Evolutionary conservation across 2,113 vertebrate genomes (phyloP), one percentile per base, ranked within the genome.

Genomic region (Glaucidium brasilianum): DNA sequence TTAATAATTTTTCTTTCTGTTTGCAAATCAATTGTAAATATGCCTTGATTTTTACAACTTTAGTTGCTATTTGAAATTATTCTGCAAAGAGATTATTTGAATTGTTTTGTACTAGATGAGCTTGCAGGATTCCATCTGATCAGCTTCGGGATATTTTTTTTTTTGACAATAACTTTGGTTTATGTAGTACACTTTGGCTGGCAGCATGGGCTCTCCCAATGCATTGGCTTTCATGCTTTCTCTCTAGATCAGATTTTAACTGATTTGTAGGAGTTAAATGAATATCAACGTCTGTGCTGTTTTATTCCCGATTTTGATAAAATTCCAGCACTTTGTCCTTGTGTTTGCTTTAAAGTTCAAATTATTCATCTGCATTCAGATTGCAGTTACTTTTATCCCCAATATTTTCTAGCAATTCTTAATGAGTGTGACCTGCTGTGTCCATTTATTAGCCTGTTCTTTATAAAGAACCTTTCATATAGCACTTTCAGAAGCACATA

Each of bases 1-100:
- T 93, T 85, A 94, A 59, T 93, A 29, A 41, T 87, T 93, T 94
- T 90, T 82, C 66, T 95, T 89, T 90, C 77, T 73, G 58, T 82
- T 72, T 81, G 39, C 47, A 84, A 95, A 94, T 90, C 15, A 15
- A 68, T 91, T 82, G 83, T 84, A 87, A 96, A 77, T 67, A 80
- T 39, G 64, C 50, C 35, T 93, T 8, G 3, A 77, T 72, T 94
- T 96, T 90, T 85, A 83, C 39, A 72, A 58, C n/a, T 92, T 72
- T 22, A 58, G 63, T 83, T 75, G 49, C 74, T 58, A 10, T 64
- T 72, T 78, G 39, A 79, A 92, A 79, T 95, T 37, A 82, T 49
- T 88, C 52, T 69, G 27, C 32, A 45, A 18, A 71, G 37, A 39
- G 69, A 73, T 87, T 25, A 50, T 30, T 55, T 14, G 43, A 58